Evolutionary conservation across 2,113 vertebrate species (phyloP), one percentile per base, ranked within the genome.

Genomic region (Pelmatolapia mariae): DNA sequence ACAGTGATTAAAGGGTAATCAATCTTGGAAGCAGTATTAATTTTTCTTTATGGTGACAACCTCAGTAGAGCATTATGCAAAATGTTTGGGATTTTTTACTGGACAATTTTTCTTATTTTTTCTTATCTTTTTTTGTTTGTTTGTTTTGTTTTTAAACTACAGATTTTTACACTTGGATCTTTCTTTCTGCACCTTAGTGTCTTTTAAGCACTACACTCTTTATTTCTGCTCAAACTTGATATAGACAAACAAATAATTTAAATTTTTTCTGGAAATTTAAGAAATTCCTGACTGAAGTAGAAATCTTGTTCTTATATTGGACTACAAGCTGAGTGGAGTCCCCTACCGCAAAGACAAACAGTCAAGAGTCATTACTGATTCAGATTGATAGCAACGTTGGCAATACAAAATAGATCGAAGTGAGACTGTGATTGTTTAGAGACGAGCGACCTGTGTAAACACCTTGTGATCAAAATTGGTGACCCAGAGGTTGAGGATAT

Each of bases 241-340:
- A 10, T 26, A 2, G 2, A 3, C 66, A 45, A 15, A 43, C 22
- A 26, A 73, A 26, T 10, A 26, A 73, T 26, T 71, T 0, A 0
- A 4, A 10, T 10, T 16, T 18, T 16, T 73, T 73, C 68, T 73
- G 22, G 13, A 45, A 45, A 47, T 73, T 43, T 18, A 45, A 18
- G 68, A 18, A 73, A 45, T 45, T 73, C 22, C 22, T 73, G 13
- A 73, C 36, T 68, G 5, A 26, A 45, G 66, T 45, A 43, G 38
- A 73, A 73, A 45, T 24, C 1, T 26, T 73, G 22, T 26, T 73
- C 40, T 45, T 73, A 26, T 26, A 73, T 73, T 24, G 22, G 8
- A 45, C 22, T 73, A 9, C 36, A 71, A 24, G 22, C 66, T 73
- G 8, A 45, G 38, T 7, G 66, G 38, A 26, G 38, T 73, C 22